phyloP scores from a whole-genome alignment of 2,888 invertebrate species.

The Patella pellucida region DNA sequence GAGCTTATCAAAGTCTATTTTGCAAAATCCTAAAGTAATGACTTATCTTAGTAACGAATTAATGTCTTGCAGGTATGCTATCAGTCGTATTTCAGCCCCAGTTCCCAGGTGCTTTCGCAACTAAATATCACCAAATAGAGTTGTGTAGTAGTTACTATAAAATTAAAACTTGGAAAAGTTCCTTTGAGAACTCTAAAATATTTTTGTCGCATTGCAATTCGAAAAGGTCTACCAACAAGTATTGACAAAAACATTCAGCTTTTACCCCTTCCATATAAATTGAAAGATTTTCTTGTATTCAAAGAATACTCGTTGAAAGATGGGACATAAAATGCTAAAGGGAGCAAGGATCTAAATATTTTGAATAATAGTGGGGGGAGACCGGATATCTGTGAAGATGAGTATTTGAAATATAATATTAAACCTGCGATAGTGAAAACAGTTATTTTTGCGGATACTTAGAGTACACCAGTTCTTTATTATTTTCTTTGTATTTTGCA shows the following conservation, averaged over 20 bases:
- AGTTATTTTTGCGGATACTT: too few species aligned
- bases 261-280: conserved; percentile 48
- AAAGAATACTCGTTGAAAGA: conserved; percentile 36
- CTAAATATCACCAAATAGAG: conserved; percentile 54
- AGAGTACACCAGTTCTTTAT: too few species aligned
- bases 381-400: too few species aligned
- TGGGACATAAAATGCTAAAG: not conserved
- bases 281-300: conserved; percentile 48
- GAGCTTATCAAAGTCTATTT: conserved; percentile 59
- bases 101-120: conserved; percentile 44
- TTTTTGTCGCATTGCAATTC: conserved; percentile 52
- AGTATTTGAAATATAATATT: too few species aligned
- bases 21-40: conserved; percentile 63
- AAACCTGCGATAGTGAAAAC: too few species aligned
- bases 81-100: conserved; percentile 57
- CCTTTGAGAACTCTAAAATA: conserved; percentile 55
- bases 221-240: conserved; percentile 41
- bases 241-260: conserved; percentile 50
- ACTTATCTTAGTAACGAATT: conserved; percentile 56
- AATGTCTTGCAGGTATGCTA: conserved; percentile 54
- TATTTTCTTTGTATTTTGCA: too few species aligned
- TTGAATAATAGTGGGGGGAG: too few species aligned
- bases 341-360: too few species aligned
- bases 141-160: conserved; percentile 62
- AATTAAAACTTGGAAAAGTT: conserved; percentile 55